Evolutionary conservation across 2,113 vertebrate genomes (phyloP).

Genomic region (Recurvirostra avosetta): DNA sequence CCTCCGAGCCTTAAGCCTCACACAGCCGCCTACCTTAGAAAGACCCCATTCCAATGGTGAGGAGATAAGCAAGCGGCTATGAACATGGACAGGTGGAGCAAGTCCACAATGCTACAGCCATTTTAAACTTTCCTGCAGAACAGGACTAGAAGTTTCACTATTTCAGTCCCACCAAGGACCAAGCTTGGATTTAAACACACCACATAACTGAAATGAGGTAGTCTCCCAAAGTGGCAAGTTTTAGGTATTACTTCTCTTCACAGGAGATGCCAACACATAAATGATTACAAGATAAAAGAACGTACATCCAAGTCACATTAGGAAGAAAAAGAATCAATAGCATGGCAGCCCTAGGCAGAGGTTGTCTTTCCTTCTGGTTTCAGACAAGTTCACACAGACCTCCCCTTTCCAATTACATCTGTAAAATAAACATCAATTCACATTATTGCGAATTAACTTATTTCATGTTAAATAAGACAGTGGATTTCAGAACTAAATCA

Average conservation of each 20-base stretch:
- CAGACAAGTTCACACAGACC: neutral
- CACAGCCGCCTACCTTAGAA: neutral
- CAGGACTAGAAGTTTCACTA: neutral
- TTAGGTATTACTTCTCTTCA: neutral
- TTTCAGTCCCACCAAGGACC: fast-evolving
- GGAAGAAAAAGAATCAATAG: neutral
- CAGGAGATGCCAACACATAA: neutral
- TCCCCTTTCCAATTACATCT: neutral
- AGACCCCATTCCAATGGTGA: neutral
- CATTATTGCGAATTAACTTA: neutral
- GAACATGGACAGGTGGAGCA: neutral
- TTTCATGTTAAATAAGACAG: neutral
- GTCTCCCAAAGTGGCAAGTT: neutral
- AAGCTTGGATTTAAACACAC: neutral
- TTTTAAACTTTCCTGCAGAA: neutral
- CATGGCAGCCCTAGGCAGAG: neutral
- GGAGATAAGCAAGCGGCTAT: neutral
- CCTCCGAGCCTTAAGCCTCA: neutral
- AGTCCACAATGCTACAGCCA: neutral
- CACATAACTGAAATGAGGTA: neutral
- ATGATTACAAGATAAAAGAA: neutral
- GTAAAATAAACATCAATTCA: neutral
- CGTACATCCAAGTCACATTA: fast-evolving
- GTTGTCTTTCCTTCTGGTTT: neutral
- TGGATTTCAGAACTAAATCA: neutral